Evolutionary conservation across 1,140 invertebrate species (phyloP), one percentile per base, ranked within the genome.

Genomic region (Brachionus asplanchnoidis): DNA sequence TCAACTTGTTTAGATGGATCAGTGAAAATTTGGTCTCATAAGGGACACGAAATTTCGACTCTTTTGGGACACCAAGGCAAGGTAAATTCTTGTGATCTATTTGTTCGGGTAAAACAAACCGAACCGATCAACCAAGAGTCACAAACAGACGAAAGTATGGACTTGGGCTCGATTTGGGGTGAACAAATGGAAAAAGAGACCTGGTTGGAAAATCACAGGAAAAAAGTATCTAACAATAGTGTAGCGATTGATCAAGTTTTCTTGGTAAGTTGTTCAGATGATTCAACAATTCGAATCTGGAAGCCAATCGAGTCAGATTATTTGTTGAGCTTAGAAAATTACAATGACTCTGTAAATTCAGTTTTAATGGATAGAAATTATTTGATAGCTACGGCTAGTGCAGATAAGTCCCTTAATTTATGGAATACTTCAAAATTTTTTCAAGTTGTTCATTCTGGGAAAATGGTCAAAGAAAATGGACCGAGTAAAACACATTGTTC

Each of bases 21-120:
- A 4, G 87, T 88, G 1, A 89, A 88, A 84, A 86, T 90, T 1
- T 90, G 89, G 89, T 89, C 88, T 17, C 88, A 89, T 85, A 88
- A 87, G 85, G 89, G 89, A 5, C 86, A 87, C 44, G 87, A 88
- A 65, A 88, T 90, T n/a, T 89, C 89, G n/a, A 89, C 88, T 7
- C 86, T 90, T 17, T 86, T 87, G 75, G 89, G 88, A 46, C 89
- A 89, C 70, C 86, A 85, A 32, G 86, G 87, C 78, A 85, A 88
- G 60, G 88, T 87, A 23, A 89, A 88, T 80, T 86, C 85, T 17
- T 89, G 88, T 87, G 89, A 89, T 85, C 86, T 89, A 8, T 86
- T 86, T 44, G 87, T 89, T 79, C 87, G 86, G 56, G 73, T 87
- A 42, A 83, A 70, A n/a, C 68, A 85, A 44, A 78, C 46, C 14